Conservation (phyloP, 2,888 invertebrate species). For the Drosophila recens region DNA sequence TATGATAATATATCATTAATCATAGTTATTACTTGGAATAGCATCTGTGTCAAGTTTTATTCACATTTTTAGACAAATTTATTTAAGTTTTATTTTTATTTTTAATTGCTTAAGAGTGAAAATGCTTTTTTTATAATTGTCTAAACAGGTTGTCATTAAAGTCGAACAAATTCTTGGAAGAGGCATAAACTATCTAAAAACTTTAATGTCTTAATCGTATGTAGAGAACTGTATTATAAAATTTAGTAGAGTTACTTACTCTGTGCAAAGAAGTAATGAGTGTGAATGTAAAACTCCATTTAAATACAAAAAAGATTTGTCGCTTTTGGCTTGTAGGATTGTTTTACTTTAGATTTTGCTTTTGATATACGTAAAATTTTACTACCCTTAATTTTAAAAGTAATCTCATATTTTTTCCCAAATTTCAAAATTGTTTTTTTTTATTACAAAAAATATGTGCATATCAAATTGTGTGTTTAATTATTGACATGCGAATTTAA, state of each 20-base stretch:
- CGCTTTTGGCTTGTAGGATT: neutral
- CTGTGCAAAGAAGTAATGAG: no score
- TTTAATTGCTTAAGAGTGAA: neutral
- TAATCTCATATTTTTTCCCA: no score
- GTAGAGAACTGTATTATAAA: neutral
- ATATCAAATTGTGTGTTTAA: no score
- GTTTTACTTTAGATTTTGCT: neutral
- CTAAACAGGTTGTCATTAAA: slow-evolving; percentile 6
- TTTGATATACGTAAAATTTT: no score
- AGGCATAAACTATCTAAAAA: neutral
- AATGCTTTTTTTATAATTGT: neutral
- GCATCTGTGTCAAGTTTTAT: neutral
- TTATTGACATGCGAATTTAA: no score
- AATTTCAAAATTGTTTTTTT: no score
- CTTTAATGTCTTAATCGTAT: neutral
- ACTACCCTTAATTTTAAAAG: no score
- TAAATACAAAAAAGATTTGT: neutral
- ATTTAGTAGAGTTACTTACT: neutral
- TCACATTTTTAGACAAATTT: neutral
- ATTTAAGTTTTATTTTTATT: neutral
- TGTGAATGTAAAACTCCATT: neutral
- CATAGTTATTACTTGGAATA: neutral
- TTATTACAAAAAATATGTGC: no score
- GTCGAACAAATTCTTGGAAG: neutral
- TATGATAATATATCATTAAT: slow-evolving; percentile 6